phyloP scores from a whole-genome alignment of 2,888 invertebrate genomes.

The Eutolmus rufibarbis region DNA sequence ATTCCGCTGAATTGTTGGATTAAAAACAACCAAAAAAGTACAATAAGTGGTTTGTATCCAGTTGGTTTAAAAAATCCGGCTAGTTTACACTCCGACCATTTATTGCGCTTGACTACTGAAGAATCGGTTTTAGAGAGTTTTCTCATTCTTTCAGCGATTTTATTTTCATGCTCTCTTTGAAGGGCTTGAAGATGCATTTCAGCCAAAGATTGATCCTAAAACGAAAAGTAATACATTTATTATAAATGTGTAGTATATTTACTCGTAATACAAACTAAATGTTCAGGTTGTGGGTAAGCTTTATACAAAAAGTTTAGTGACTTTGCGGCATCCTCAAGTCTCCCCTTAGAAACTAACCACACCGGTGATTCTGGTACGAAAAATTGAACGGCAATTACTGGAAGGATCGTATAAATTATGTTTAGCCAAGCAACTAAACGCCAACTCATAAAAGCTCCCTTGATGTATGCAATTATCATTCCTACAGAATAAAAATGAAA shows the following conservation, averaged over 20 bases:
- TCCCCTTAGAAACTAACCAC: constrained; percentile 68
- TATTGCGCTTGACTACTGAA: constrained; percentile 40
- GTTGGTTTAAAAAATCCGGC: constrained; percentile 66
- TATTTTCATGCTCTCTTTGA: constrained; percentile 66
- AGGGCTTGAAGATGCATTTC: constrained; percentile 65
- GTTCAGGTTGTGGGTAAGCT: constrained; percentile 62
- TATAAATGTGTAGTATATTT: background rate
- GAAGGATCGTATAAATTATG: constrained; percentile 65
- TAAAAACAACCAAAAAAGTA: constrained; percentile 66
- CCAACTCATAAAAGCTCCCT: constrained; percentile 67
- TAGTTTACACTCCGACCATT: constrained; percentile 57
- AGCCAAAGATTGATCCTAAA: constrained; percentile 60
- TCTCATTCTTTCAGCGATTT: constrained; percentile 59
- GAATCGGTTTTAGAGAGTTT: constrained; percentile 45
- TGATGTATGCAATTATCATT: constrained; percentile 67
- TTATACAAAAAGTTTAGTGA: constrained; percentile 65
- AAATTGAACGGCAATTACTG: constrained; percentile 63
- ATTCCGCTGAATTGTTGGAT: constrained; percentile 70
- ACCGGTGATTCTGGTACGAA: constrained; percentile 69
- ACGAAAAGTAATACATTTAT: background rate
- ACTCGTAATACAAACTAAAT: constrained; percentile 54
- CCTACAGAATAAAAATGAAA: constrained; percentile 55
- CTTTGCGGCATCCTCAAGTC: constrained; percentile 65
- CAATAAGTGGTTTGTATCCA: constrained; percentile 67
- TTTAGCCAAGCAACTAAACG: constrained; percentile 67